phyloP scores from a whole-genome alignment of 1,140 invertebrate species.

The Luehdorfia chinensis region DNA sequence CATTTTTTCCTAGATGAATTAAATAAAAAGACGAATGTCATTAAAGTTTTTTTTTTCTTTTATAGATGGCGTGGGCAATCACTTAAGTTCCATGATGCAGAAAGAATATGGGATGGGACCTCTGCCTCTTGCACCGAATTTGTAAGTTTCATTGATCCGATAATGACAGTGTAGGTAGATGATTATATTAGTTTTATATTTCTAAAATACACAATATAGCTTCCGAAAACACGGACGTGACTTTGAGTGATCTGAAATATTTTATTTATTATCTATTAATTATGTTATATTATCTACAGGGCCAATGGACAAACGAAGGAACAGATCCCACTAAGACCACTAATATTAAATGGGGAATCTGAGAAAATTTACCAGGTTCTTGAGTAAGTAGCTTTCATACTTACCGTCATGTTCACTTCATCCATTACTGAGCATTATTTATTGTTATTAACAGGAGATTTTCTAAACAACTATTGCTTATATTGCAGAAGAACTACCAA shows the following conservation, averaged over 20 bases:
- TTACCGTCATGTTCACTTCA: not conserved
- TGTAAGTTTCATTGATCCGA: slow-evolving; percentile 58
- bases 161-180: not conserved
- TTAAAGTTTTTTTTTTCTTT: slow-evolving; percentile 15
- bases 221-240: too few species aligned
- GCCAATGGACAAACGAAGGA: slow-evolving; percentile 77
- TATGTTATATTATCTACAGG: too few species aligned
- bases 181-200: slow-evolving; percentile 16
- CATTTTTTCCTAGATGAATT: too few species aligned
- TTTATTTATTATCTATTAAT: too few species aligned
- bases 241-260: too few species aligned
- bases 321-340: slow-evolving; percentile 86
- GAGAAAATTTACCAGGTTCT: slow-evolving; percentile 81
- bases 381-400: slow-evolving; percentile 81
- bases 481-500: slow-evolving; percentile 72
- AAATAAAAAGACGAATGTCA: too few species aligned
- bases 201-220: too few species aligned
- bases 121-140: slow-evolving; percentile 56
- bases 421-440: slow-evolving; percentile 1
- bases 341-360: slow-evolving; percentile 83
- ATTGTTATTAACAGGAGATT: slow-evolving; percentile 15
- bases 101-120: slow-evolving; percentile 62
- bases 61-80: slow-evolving; percentile 65
- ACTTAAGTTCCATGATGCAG: slow-evolving; percentile 75
- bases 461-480: slow-evolving; percentile 41